Base-by-base conservation (phyloP, 2,113 vertebrate species). In the Erythrocercus mccallii region DNA sequence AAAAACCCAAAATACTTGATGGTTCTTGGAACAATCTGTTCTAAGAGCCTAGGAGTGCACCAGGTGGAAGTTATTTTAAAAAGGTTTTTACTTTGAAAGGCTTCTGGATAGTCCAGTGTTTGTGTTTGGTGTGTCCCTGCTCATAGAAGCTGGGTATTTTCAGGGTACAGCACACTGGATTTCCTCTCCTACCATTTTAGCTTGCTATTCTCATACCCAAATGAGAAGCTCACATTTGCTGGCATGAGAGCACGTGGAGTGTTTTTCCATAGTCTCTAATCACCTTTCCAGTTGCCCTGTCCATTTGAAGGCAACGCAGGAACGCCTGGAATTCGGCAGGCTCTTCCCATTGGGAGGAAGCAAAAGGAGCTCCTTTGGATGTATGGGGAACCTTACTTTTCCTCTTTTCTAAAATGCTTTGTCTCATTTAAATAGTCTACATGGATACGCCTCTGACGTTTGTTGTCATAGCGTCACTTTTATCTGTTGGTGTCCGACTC, bases 41-140 rank as follows among this genome's bases (percentile, higher is more conserved):
- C 28, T 28, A 78, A 60, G 42, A 86, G 35, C 45, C 58, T 74
- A 60, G 70, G 23, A 84, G 45, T 0, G 0, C 9, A n/a, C 24
- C 48, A 94, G 82, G 76, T 81, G 37, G 58, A 95, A 81, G 27
- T 33, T 92, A 57, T 86, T 95, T 96, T 37, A 71, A 48, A 94
- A 92, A 74, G 25, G 5, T 62, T 91, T 84, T 96, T 86, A 51
- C 87, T 94, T 79, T 42, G 61, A 90, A 80, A 66, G 45, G 22
- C 38, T 44, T 2, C 31, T 94, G 51, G 38, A 80, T 60, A 90
- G 71, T 47, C 61, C 37, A 53, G 31, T 42, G 31, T 53, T 84
- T 60, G 16, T 27, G 5, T 89, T 87, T 79, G 31, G 35, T 45
- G 56, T 66, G 56, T 37, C 40, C n/a, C 50, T 76, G 50, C 61